Evolutionary conservation across 23 tunicate genomes (phyloP).

Genomic region (Clavelina lepadiformis): DNA sequence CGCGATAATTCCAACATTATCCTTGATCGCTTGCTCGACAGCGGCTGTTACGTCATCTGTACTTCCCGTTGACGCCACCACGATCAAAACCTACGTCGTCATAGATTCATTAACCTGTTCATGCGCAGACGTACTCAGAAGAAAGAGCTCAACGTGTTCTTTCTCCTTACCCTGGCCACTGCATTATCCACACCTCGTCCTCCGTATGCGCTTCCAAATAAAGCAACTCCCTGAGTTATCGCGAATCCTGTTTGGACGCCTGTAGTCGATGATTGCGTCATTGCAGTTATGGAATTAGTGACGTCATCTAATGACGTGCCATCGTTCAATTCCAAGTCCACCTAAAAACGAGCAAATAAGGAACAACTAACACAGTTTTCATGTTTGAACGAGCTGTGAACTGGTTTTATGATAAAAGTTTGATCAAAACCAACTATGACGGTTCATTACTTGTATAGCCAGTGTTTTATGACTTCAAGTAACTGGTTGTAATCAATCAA

Average conservation of each 20-base stretch:
- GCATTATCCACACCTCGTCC: constrained; percentile 10
- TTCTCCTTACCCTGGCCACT: constrained; percentile 32
- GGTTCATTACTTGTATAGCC: no score
- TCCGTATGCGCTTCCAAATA: constrained; percentile 2
- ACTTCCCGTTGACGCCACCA: constrained; percentile 10
- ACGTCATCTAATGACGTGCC: constrained; percentile 16
- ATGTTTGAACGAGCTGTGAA: no score
- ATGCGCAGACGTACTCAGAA: no score
- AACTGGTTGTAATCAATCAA: no score
- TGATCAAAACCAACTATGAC: no score
- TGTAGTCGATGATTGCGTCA: not conserved
- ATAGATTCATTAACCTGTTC: no score
- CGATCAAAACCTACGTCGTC: constrained; percentile 21
- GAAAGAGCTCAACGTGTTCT: no score
- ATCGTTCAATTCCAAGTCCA: not conserved
- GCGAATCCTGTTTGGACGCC: constrained; percentile 13
- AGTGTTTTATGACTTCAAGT: no score
- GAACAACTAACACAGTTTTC: no score
- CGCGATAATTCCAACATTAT: constrained; percentile 20
- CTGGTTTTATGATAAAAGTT: no score
- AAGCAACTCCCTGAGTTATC: constrained; percentile 3
- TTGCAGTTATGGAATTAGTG: not conserved
- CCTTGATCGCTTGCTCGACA: not conserved
- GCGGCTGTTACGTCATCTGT: constrained; percentile 2
- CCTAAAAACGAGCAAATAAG: constrained; percentile 20